Base-by-base conservation (phyloP, 2,113 vertebrate species). In the Erpornis zantholeuca region DNA sequence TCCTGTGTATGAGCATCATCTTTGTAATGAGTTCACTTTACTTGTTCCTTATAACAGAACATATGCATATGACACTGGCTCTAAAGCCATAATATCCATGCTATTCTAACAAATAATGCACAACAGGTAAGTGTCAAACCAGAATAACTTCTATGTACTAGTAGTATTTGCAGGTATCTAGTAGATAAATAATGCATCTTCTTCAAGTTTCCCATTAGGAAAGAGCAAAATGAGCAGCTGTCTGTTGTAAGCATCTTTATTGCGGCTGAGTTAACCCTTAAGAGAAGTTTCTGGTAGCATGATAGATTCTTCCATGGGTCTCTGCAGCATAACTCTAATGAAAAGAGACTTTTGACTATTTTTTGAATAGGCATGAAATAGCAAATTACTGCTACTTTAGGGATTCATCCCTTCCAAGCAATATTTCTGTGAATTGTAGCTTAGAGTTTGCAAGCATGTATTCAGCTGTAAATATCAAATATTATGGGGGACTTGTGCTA, bases 381-480 rank as follows among this genome's bases (percentile, higher is more conserved):
- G 24, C 29, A 77, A 85, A 79, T 82, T 82, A 44, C 36, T 75
- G 38, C 50, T 71, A 14, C 27, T 54, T 79, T 16, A 44, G 21
- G 70, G 29, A 53, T 72, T 89, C 63, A 81, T 92, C 36, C 27
- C 25, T 85, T 82, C 33, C 47, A 60, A 90, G 45, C 31, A 84
- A 7, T 78, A 86, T 91, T 93, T 96, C 60, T 66, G 6, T 56
- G 80, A 90, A 86, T 23, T 54, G 54, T 57, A 76, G 23, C 73
- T 35, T 57, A 36, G 57, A 72, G 42, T 80, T 96, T 80, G 38
- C 56, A 95, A 94, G 65, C 83, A 72, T 89, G 50, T 94, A 83
- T 95, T 87, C 86, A 69, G n/a, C 65, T 79, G 36, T 94, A 88
- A 92, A 68, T 93, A 61, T 50, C 40, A 89, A n/a, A 78, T 92